These are phyloP conservation scores for Motacilla alba DNA, from an alignment of 2,113 vertebrate species.

Conservation along the genomic window DNA sequence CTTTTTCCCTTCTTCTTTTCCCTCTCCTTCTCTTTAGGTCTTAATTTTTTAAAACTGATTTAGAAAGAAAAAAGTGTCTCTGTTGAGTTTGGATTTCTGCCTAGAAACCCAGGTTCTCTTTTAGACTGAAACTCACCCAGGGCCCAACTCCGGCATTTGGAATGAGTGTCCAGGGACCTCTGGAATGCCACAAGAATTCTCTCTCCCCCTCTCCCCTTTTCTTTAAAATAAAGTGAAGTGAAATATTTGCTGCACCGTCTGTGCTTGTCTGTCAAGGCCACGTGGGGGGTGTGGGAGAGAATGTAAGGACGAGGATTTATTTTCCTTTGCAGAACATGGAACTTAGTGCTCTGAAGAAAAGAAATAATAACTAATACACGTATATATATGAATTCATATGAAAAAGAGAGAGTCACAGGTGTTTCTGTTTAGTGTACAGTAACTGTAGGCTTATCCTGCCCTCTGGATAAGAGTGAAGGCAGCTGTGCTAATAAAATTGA, in stretches of 20 bases:
- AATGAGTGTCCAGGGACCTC: constrained; percentile 73
- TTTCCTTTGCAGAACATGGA: constrained; percentile 61
- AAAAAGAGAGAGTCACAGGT: constrained; percentile 53
- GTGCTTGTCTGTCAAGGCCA: constrained; percentile 53
- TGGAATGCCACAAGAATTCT: constrained; percentile 79
- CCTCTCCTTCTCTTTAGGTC: background rate
- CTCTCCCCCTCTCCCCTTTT: constrained; percentile 59
- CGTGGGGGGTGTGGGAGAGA: constrained; percentile 47
- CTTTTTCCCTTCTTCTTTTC: no score
- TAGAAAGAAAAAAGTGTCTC: constrained; percentile 68
- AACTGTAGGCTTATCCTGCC: constrained; percentile 53
- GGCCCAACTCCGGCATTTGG: constrained; percentile 71
- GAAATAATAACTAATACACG: constrained; percentile 44
- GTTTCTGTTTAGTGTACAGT: constrained; percentile 66
- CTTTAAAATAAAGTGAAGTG: constrained; percentile 76
- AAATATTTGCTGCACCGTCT: constrained; percentile 68
- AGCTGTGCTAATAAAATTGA: constrained; percentile 69
- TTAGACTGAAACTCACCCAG: constrained; percentile 64
- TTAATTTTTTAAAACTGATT: constrained; percentile 18
- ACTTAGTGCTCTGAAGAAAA: constrained; percentile 44
- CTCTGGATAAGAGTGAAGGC: constrained; percentile 52
- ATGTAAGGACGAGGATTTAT: constrained; percentile 43
- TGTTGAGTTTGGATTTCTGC: constrained; percentile 76
- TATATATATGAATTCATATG: constrained; percentile 6
- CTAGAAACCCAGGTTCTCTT: constrained; percentile 67